phyloP scores from a whole-genome alignment of 2,888 invertebrate species.

The Tuta absoluta region DNA sequence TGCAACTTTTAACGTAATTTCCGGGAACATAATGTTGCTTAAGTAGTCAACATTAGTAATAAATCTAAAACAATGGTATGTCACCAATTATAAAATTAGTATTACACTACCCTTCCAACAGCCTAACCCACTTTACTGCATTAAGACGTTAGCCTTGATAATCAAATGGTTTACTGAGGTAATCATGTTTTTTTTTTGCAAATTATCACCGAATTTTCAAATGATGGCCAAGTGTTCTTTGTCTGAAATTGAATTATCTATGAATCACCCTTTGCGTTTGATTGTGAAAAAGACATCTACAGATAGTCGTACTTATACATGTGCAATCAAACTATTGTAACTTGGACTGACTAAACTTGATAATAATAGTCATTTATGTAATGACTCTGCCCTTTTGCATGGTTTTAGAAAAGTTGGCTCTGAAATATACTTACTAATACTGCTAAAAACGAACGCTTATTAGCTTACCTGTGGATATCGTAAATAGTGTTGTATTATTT shows the following conservation, averaged over 20 bases:
- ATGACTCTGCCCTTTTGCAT: neutral
- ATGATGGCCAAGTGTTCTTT: neutral
- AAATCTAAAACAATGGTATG: too few species aligned
- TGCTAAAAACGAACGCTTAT: too few species aligned
- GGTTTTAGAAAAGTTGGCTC: neutral
- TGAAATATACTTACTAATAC: neutral
- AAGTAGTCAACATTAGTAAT: too few species aligned
- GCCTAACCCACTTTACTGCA: too few species aligned
- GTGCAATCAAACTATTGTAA: conserved; percentile 3
- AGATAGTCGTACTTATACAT: neutral
- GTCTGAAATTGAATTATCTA: neutral
- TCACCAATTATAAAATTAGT: too few species aligned
- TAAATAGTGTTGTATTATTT: too few species aligned
- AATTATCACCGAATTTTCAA: neutral
- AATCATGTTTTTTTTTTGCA: neutral
- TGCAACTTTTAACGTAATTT: too few species aligned
- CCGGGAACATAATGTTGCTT: too few species aligned
- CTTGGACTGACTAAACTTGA: neutral
- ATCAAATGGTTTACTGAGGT: neutral
- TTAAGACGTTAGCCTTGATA: neutral
- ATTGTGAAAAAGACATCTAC: neutral
- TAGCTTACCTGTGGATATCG: too few species aligned
- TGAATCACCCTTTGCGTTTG: neutral
- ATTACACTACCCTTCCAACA: too few species aligned
- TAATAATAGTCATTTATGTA: neutral